Base-by-base conservation (phyloP, 2,888 invertebrate genomes). In the Cryptops parisi region DNA sequence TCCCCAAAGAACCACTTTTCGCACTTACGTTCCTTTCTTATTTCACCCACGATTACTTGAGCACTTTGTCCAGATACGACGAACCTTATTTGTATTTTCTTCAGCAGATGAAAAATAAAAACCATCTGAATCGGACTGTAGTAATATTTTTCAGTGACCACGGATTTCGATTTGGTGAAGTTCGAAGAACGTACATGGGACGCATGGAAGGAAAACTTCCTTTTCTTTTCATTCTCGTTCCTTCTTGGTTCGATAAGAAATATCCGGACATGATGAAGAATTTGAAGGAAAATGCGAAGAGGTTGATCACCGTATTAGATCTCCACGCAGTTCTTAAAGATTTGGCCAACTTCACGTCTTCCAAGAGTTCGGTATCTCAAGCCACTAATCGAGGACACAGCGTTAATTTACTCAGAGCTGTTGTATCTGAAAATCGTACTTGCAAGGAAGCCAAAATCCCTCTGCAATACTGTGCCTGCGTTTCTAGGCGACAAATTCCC, bases 121-220 rank as follows among this genome's bases (percentile, higher is more conserved):
- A 40, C 17, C 49, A 49, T 17, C 12, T 49, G 6, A 49, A 49
- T 17, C 4, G 19, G 5, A 39, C 49, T 17, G 23, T 49, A 4
- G 40, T 49, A 19, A 39, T 49, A 6, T 40, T 49, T 21, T 49
- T 49, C 40, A 40, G 49, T 22, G 49, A 49, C 25, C 49, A 49
- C 19, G 49, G 49, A 6, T 49, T 39, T 40, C 33, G 49, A 4
- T 12, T 17, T 22, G 49, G 49, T 6, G 19, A 38, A 21, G n/a
- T 38, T 3, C 33, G 49, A 15, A 12, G 19, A 6, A 49, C 39
- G 6, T 49, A 39, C 22, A 22, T 49, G 9, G 49, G 49, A 6
- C 27, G 33, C 6, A 15, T 33, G 9, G 33, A 33, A 15, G 33
- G 33, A 33, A 33, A 33, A 33, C 33, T 33, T 6, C 33, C 33